Evolutionary conservation across 2,113 vertebrate species (phyloP), one percentile per base, ranked within the genome.

Genomic region (Eurystomus gularis): DNA sequence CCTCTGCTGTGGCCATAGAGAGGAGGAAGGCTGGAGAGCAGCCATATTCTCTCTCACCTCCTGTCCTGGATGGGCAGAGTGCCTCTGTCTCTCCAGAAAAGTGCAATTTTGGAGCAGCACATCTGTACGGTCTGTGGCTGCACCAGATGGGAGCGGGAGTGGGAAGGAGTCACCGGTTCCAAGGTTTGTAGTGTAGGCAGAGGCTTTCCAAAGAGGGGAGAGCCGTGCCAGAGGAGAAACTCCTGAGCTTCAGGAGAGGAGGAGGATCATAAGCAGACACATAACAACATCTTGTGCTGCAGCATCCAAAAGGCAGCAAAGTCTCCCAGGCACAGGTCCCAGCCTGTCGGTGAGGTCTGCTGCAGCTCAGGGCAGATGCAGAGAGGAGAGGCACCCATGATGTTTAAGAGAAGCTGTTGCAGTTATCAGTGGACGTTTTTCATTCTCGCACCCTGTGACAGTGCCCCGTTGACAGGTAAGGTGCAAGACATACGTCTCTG

Each of bases 1-100:
- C 42, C 54, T 21, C 40, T 2, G 2, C 19, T 13, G 49, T 1
- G n/a, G 16, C 61, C 33, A 3, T 0, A 1, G 23, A 10, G 33
- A 44, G 35, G 6, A 87, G 57, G 17, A 55, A 39, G 72, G 42
- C 44, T 90, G 90, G 40, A 75, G 60, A 81, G 24, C 60, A 82
- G 55, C 44, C 64, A 54, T 9, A 2, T n/a, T 46, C 61, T 46
- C 35, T n/a, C 49, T 52, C 88, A 31, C 2, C 13, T 57, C 21
- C n/a, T 49, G 21, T 44, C 16, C 37, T 33, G 2, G 2, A 9
- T 0, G 6, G 72, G 17, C 39, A 73, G 35, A 69, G 9, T 1
- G 1, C 24, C 49, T 40, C 28, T 13, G 17, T 14, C 11, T 26
- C 24, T 66, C 37, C 51, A 58, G 11, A 57, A 87, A 89, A 75